Evolutionary conservation across 1,140 invertebrate species (phyloP).

Genomic region (Rhagoletis pomonella): DNA sequence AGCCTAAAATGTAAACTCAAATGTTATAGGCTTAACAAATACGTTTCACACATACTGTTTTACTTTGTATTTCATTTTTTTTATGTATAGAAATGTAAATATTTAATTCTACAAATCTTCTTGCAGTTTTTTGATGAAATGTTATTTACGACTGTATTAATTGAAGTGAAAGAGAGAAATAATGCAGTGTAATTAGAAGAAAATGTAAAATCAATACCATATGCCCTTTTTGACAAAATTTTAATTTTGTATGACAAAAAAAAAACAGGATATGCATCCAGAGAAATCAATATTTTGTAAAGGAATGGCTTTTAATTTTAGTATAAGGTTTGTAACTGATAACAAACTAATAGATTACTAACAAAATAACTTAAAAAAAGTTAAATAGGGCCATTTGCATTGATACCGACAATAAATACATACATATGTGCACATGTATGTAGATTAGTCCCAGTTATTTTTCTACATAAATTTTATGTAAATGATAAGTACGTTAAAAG

Average conservation of each 20-base stretch:
- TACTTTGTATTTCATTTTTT: conserved; percentile 34
- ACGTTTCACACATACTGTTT: conserved; percentile 21
- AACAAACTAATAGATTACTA: no score
- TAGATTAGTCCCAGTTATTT: conserved; percentile 31
- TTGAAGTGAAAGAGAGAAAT: background rate
- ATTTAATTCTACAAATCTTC: conserved; percentile 23
- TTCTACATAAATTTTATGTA: background rate
- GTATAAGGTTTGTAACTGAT: no score
- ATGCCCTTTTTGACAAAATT: no score
- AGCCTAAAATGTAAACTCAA: background rate
- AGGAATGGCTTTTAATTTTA: no score
- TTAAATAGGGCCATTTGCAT: no score
- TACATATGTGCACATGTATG: no score
- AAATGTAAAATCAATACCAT: background rate
- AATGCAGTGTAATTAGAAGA: background rate
- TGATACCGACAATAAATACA: no score
- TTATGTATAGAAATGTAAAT: conserved; percentile 28
- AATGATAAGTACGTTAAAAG: conserved; percentile 38
- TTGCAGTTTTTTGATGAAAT: conserved; percentile 3
- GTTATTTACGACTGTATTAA: conserved; percentile 32
- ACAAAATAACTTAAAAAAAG: no score
- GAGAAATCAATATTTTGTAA: no score
- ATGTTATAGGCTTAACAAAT: conserved; percentile 6
- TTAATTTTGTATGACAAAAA: no score
- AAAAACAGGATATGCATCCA: no score